phyloP scores from a whole-genome alignment of 53 echinoderm and acorn worm genomes.

The Glandiceps talaboti region DNA sequence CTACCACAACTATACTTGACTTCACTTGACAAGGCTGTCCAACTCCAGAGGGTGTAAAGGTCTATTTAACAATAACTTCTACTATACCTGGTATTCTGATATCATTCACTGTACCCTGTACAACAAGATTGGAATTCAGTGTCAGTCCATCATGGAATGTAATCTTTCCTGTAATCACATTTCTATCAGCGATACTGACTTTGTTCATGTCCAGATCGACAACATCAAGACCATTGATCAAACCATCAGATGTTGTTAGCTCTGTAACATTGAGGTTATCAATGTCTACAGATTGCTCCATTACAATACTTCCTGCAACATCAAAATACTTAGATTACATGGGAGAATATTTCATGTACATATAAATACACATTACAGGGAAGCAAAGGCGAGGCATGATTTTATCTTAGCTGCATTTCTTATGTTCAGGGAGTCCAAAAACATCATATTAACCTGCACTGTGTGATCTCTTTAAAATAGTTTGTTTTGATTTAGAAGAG shows the following conservation, averaged over 20 bases:
- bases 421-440: no score
- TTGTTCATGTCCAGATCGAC: constrained; percentile 12
- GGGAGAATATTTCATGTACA: neutral
- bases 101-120: constrained; percentile 22
- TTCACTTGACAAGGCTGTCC: no score
- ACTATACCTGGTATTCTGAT: constrained; percentile 32
- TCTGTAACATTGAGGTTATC: constrained; percentile 3
- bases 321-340: neutral
- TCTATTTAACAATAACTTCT: neutral
- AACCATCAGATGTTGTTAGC: constrained; percentile 13
- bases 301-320: constrained; percentile 8
- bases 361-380: no score
- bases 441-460: no score
- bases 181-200: constrained; percentile 19
- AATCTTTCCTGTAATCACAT: constrained; percentile 24
- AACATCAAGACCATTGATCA: constrained; percentile 26
- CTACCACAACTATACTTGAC: no score
- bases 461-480: no score
- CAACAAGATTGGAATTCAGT: constrained; percentile 15
- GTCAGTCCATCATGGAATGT: constrained; percentile 25
- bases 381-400: no score
- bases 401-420: no score
- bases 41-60: neutral
- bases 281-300: neutral
- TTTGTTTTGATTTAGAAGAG: no score